Evolutionary conservation across 2,888 invertebrate species (phyloP).

Genomic region (Lagria hirta): DNA sequence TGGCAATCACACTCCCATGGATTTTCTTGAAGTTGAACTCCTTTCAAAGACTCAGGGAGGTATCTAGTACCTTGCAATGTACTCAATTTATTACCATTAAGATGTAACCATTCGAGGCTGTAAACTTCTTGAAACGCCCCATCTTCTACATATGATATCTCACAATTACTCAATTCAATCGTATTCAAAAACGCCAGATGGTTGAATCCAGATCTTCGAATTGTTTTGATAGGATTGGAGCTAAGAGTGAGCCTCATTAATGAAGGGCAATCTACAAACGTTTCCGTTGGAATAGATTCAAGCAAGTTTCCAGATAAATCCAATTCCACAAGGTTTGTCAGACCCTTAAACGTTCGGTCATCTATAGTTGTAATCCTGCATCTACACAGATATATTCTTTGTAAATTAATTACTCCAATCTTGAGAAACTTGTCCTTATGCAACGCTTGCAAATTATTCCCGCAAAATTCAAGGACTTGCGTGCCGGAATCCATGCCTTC

Average conservation of each 20-base stretch:
- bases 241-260: slow-evolving; percentile 82
- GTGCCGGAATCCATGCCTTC: slow-evolving; percentile 79
- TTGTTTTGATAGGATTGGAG: slow-evolving; percentile 76
- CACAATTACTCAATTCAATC: slow-evolving; percentile 74
- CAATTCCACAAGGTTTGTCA: slow-evolving; percentile 85
- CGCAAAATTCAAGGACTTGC: slow-evolving; percentile 83
- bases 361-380: slow-evolving; percentile 79
- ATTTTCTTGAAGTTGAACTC: slow-evolving; percentile 81
- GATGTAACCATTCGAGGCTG: slow-evolving; percentile 79
- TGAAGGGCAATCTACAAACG: slow-evolving; percentile 76
- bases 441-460: slow-evolving; percentile 78
- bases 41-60: slow-evolving; percentile 76
- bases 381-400: slow-evolving; percentile 79
- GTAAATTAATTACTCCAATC: slow-evolving; percentile 79
- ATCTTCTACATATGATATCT: slow-evolving; percentile 73
- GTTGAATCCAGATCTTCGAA: slow-evolving; percentile 73
- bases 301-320: slow-evolving; percentile 83
- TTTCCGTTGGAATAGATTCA: slow-evolving; percentile 74
- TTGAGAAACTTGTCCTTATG: slow-evolving; percentile 77
- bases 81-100: slow-evolving; percentile 79
- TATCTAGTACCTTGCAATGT: slow-evolving; percentile 66
- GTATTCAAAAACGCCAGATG: slow-evolving; percentile 76
- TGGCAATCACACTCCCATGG: slow-evolving; percentile 89
- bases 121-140: slow-evolving; percentile 80
- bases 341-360: slow-evolving; percentile 78